Conservation (phyloP, 2,113 vertebrate genomes). For the Myotis brandtii region DNA sequence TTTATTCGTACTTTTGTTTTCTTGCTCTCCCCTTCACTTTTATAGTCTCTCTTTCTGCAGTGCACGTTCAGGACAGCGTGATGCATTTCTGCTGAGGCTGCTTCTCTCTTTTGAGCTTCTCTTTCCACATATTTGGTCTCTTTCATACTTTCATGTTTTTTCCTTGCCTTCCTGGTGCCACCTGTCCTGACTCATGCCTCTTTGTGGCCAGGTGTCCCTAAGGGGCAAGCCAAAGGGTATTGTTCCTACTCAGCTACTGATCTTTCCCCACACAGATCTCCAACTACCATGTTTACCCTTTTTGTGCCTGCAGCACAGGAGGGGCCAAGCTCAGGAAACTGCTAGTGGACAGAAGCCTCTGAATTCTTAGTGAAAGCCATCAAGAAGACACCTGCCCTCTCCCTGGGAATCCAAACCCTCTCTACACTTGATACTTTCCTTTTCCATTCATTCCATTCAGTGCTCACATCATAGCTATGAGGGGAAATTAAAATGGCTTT, state of each 20-base stretch:
- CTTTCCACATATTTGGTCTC: not conserved
- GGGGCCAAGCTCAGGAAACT: not conserved
- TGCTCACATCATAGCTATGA: not conserved
- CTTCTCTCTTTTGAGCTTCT: not conserved
- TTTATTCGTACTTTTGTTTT: not conserved
- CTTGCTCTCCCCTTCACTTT: not conserved
- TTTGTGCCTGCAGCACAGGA: not conserved
- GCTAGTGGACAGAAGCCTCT: not conserved
- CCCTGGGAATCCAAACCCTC: not conserved
- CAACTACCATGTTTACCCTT: not conserved
- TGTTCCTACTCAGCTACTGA: not conserved
- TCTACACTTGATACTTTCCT: not conserved
- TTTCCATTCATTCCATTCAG: not conserved
- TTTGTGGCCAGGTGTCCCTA: not conserved
- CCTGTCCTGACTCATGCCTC: not conserved
- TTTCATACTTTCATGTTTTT: not conserved
- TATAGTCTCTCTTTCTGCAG: not conserved
- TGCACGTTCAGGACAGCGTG: accelerated
- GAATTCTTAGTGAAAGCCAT: not conserved
- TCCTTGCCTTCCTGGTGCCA: not conserved
- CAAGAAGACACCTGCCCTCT: not conserved
- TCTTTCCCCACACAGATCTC: not conserved
- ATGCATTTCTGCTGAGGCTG: not conserved
- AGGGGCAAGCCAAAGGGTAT: not conserved
- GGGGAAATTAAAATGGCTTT: not conserved